Conservation (phyloP, 2,888 invertebrate species). For the Biston betularia region DNA sequence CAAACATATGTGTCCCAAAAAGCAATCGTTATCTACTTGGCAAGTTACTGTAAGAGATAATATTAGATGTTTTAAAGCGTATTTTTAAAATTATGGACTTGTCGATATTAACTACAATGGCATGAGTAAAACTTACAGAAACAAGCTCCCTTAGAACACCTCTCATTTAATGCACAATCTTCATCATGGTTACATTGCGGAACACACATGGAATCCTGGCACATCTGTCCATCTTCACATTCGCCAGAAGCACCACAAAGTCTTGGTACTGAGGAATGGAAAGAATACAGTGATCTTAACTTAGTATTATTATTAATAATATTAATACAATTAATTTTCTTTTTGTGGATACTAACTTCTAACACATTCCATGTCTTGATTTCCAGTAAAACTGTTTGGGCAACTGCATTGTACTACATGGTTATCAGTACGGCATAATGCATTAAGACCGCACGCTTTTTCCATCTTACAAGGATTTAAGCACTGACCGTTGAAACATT, state of each 20-base stretch:
- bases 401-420: conserved; percentile 94
- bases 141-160: conserved; percentile 93
- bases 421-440: conserved; percentile 89
- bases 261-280: conserved; percentile 88
- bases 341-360: conserved; percentile 86
- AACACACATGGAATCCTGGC: conserved; percentile 93
- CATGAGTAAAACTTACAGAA: conserved; percentile 86
- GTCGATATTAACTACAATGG: background rate
- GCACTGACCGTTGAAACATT: conserved; percentile 94
- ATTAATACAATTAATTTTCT: too few species aligned
- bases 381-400: conserved; percentile 94
- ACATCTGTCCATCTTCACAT: conserved; percentile 90
- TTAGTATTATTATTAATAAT: background rate
- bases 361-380: conserved; percentile 93
- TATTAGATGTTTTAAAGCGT: conserved; percentile 13
- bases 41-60: conserved; percentile 89
- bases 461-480: conserved; percentile 91
- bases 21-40: conserved; percentile 96
- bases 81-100: too few species aligned
- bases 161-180: conserved; percentile 95
- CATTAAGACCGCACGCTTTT: conserved; percentile 94
- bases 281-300: background rate
- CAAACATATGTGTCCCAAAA: conserved; percentile 95
- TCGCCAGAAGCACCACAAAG: conserved; percentile 90
- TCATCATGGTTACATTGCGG: conserved; percentile 91